Base-by-base conservation (phyloP, 2,113 vertebrate species). In the Atlantisia rogersi region DNA sequence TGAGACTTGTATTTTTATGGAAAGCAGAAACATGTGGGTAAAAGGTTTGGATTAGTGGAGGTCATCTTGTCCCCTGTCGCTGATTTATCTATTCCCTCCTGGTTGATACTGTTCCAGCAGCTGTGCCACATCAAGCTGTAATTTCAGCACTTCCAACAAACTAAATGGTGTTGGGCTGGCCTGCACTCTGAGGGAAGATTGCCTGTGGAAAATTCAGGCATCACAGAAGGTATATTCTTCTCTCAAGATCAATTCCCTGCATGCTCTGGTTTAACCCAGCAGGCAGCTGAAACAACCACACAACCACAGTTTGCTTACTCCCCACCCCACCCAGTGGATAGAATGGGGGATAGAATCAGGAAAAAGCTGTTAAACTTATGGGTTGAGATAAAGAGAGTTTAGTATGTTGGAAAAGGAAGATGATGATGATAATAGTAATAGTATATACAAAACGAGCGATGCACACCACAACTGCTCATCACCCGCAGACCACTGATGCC, bases 61-160 rank as follows among this genome's bases (percentile, higher is more conserved):
- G 69, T 90, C 64, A 85, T 88, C 75, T 83, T 79, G 53, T 90
- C 79, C 55, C 73, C 82, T 81, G 75, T 67, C 2, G 4, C 35
- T 80, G 73, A 85, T 70, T 11, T 14, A 70, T 74, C 58, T 87
- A n/a, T 65, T 84, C 86, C 89, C 0, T 0, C 74, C 90, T 91
- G 67, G 78, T 14, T 94, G 78, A 65, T 67, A 25, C 9, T 84
- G 37, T 65, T 95, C 37, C 52, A 92, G 82, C 86, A 91, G 65
- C 75, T 76, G 53, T 89, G 93, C 37, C 74, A 92, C 68, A 76
- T 85, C 56, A 71, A 82, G 78, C 87, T 92, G 84, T 75, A 90
- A 94, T 77, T 91, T 94, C 69, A 94, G 62, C 42, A 74, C 70
- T 82, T 73, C 63, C 44, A 63, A 67, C 40, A 80, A 92, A 50